phyloP scores from a whole-genome alignment of 2,888 invertebrate genomes.

The Oxystoma pomonae region DNA sequence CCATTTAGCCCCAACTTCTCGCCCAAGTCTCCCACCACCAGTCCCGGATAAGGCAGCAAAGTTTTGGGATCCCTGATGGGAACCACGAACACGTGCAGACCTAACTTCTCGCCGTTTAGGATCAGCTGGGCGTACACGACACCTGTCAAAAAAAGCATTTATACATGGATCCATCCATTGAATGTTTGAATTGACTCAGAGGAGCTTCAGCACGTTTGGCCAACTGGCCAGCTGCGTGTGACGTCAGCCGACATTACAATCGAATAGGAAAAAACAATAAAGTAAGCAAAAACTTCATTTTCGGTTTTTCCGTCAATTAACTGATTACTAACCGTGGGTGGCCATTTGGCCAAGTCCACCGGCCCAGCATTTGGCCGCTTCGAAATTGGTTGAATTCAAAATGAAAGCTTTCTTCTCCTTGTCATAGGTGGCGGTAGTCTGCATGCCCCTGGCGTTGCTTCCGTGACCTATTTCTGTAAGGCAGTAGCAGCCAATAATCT shows the following conservation, averaged over 20 bases:
- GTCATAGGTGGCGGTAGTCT: conserved; percentile 80
- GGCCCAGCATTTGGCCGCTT: conserved; percentile 82
- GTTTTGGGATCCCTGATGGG: conserved; percentile 76
- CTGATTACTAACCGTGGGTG: conserved; percentile 66
- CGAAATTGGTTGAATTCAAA: conserved; percentile 70
- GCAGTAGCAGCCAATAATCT: conserved; percentile 72
- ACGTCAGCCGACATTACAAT: too few species aligned
- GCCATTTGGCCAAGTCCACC: conserved; percentile 77
- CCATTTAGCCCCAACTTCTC: conserved; percentile 90
- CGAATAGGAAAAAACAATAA: too few species aligned
- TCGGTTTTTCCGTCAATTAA: too few species aligned
- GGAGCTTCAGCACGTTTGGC: too few species aligned
- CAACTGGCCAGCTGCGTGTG: too few species aligned
- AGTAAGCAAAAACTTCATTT: too few species aligned
- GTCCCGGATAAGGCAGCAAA: conserved; percentile 67
- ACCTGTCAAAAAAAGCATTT: too few species aligned
- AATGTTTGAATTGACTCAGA: too few species aligned
- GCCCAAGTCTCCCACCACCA: conserved; percentile 88
- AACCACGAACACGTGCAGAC: conserved; percentile 85
- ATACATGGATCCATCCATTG: too few species aligned
- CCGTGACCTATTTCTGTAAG: conserved; percentile 90
- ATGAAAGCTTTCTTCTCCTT: conserved; percentile 66
- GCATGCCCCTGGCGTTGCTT: conserved; percentile 83
- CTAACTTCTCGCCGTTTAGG: conserved; percentile 73
- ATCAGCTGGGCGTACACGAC: conserved; percentile 74